phyloP scores from a whole-genome alignment of 2,888 invertebrate genomes.

The Chalcis sispes region DNA sequence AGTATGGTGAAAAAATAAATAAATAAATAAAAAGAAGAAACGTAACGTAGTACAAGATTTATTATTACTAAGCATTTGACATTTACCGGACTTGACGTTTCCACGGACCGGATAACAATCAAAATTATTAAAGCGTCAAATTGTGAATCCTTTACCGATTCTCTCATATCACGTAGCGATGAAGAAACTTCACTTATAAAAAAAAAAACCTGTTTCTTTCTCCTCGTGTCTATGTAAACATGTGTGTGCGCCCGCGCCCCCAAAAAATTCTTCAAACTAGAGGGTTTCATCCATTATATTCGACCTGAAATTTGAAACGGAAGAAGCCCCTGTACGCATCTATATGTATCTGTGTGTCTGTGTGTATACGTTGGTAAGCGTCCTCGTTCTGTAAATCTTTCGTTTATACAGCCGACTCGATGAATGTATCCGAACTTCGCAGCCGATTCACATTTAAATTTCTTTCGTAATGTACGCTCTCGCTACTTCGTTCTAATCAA shows the following conservation, averaged over 20 bases:
- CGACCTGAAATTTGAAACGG: constrained; percentile 45
- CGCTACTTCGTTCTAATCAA: constrained; percentile 33
- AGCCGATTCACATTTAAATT: constrained; percentile 51
- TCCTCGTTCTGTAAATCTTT: neutral
- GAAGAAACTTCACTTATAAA: constrained; percentile 47
- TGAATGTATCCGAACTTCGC: constrained; percentile 19
- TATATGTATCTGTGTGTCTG: too few species aligned
- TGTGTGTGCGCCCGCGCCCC: neutral
- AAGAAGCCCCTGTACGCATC: constrained; percentile 27
- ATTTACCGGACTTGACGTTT: constrained; percentile 36
- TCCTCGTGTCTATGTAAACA: too few species aligned
- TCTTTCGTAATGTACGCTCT: too few species aligned
- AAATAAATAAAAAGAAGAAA: neutral
- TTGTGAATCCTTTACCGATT: constrained; percentile 4
- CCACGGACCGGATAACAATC: constrained; percentile 32
- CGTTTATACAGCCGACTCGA: too few species aligned
- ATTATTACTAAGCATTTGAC: constrained; percentile 43
- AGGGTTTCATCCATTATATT: constrained; percentile 14
- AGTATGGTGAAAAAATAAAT: neutral
- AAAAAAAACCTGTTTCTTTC: constrained; percentile 47
- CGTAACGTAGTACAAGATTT: neutral
- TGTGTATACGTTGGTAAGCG: too few species aligned
- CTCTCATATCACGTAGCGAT: constrained; percentile 20
- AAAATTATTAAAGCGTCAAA: constrained; percentile 44
- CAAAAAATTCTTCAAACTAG: constrained; percentile 40